Evolutionary conservation across 2,888 invertebrate genomes (phyloP), one percentile per base, ranked within the genome.

Genomic region (Teleogryllus oceanicus): DNA sequence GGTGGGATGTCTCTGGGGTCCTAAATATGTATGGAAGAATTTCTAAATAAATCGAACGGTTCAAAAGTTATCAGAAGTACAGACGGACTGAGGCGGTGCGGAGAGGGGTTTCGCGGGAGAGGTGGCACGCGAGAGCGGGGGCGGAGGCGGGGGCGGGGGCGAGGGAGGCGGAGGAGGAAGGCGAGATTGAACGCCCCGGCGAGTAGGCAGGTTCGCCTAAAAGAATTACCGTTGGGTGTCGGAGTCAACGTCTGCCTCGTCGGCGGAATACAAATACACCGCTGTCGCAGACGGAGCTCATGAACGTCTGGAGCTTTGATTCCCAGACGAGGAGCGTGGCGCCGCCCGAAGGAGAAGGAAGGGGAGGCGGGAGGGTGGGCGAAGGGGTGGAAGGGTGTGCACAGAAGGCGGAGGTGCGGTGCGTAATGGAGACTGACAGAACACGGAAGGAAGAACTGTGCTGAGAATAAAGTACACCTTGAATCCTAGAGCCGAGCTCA

Each of bases 61-160:
- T 62, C 62, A 18, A 62, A 62, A 62, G 62, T 62, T 62, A 62
- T 62, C 62, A 62, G 62, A 62, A 62, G 62, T 62, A 62, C 62
- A 62, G 62, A 62, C 62, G 18, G 16, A 62, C 18, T 62, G 62
- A 18, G 62, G 62, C 13, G 62, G 18, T 8, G 62, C 62, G 62
- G 62, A 8, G 62, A 62, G 5, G 18, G 13, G 13, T 62, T 3
- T 62, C 62, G 62, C 62, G 18, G 62, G 62, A 18, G 18, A 13
- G 13, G 62, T 18, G 62, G 16, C 13, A 62, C 62, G 24, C 24
- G 62, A 10, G 62, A 62, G 62, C 16, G 62, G 62, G 62, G 5
- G 13, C 62, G 18, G 16, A 3, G 18, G 10, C 16, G 62, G 62
- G 62, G 5, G 13, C 62, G 18, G 16, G 2, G 18, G 10, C 18